Conservation (phyloP, 2,888 invertebrate genomes). For the Toxonevra muliebris region DNA sequence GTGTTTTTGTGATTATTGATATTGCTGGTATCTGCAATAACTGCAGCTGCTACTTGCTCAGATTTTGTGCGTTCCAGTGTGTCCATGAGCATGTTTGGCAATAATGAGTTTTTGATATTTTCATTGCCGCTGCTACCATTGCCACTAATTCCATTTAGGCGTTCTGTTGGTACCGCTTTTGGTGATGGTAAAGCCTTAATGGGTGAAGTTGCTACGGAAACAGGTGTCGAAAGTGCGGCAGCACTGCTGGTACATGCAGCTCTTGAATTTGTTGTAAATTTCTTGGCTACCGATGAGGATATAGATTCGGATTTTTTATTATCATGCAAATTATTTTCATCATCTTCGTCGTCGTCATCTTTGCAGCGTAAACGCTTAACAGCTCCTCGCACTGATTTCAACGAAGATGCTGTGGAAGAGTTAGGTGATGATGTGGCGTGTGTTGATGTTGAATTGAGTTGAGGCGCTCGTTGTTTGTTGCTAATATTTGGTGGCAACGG, state of each 20-base stretch:
- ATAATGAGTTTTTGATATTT: constrained; percentile 48
- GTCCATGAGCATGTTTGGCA: constrained; percentile 49
- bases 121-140: constrained; percentile 24
- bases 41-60: neutral
- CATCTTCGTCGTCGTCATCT: constrained; percentile 57
- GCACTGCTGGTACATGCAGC: constrained; percentile 26
- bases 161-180: constrained; percentile 27
- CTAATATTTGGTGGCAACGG: constrained; percentile 35
- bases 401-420: constrained; percentile 57
- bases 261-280: constrained; percentile 48
- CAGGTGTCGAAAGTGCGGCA: constrained; percentile 43
- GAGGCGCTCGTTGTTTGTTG: constrained; percentile 26
- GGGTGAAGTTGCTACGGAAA: constrained; percentile 37
- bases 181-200: constrained; percentile 28
- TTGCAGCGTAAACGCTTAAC: constrained; percentile 63
- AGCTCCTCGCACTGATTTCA: constrained; percentile 59
- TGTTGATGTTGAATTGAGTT: constrained; percentile 37
- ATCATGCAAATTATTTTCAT: constrained; percentile 42
- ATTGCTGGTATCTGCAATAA: constrained; percentile 1
- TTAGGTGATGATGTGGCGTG: constrained; percentile 45
- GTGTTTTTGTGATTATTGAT: constrained; percentile 43
- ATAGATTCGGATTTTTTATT: constrained; percentile 38
- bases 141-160: constrained; percentile 27
- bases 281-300: constrained; percentile 56
- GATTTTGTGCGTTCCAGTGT: constrained; percentile 41